A percentile compares a stretch with the other conserved stretches of the same genome.
phyloP scores from a whole-genome alignment of 1,140 invertebrate species.

The Octopus sinensis region DNA sequence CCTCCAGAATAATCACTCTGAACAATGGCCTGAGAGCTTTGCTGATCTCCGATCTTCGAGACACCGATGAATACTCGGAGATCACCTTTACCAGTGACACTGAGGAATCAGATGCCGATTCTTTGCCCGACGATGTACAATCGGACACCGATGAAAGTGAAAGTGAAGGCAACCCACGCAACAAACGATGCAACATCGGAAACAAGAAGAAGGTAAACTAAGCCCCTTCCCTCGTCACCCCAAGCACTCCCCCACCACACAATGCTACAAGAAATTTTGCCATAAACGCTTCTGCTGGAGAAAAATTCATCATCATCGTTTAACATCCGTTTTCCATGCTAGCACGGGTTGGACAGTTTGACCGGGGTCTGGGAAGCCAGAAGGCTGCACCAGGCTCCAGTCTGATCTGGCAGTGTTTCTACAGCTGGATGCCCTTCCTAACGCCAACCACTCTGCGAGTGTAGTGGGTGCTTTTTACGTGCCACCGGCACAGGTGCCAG shows the following conservation, averaged over 20 bases:
- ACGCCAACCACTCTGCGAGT: too few species aligned
- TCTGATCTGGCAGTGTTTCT: too few species aligned
- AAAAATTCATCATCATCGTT: background rate
- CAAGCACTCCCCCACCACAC: background rate
- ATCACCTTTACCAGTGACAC: conserved; percentile 15
- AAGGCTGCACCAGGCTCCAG: background rate
- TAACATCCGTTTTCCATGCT: background rate
- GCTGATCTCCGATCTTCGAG: conserved; percentile 39
- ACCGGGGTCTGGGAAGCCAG: background rate
- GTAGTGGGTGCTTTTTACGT: too few species aligned
- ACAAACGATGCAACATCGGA: background rate
- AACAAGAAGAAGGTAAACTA: background rate
- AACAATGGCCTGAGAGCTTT: conserved; percentile 42
- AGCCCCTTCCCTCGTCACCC: too few species aligned
- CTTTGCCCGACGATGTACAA: background rate
- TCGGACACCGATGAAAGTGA: background rate
- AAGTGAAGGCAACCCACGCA: conserved; percentile 12
- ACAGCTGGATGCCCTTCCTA: too few species aligned
- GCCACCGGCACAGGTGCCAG: too few species aligned
- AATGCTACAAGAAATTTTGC: background rate
- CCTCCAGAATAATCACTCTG: conserved; percentile 33
- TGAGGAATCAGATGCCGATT: conserved; percentile 15
- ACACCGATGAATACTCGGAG: conserved; percentile 20
- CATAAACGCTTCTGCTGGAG: background rate
- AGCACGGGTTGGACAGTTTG: background rate